A percentile compares a stretch with the other conserved stretches of the same genome.
Evolutionary conservation across 2,113 vertebrate species (phyloP).

Genomic region (Trogon surrucura): DNA sequence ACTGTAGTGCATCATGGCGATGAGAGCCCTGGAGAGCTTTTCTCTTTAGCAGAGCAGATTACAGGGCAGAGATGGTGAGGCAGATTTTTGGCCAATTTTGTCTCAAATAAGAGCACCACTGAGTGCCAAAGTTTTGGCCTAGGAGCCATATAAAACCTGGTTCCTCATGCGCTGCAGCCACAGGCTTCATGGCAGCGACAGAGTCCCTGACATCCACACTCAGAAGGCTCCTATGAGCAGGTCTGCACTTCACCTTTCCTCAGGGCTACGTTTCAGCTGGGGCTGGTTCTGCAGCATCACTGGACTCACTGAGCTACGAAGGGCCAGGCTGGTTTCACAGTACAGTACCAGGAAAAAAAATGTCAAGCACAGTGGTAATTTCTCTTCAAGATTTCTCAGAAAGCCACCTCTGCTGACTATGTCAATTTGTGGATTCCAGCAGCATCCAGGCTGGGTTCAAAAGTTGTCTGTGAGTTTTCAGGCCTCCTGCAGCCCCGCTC

Average conservation of each 20-base stretch:
- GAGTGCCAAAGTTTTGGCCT: not conserved
- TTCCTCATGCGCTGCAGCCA: not conserved
- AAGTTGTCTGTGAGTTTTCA: not conserved
- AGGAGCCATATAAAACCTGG: not conserved
- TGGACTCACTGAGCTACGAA: rapidly evolving
- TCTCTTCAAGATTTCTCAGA: not conserved
- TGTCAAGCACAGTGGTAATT: not conserved
- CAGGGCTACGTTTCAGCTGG: not conserved
- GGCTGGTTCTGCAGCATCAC: not conserved
- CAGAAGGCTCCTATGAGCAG: not conserved
- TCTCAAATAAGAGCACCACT: not conserved
- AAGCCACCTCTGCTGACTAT: not conserved
- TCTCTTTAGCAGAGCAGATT: not conserved
- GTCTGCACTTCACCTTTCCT: not conserved
- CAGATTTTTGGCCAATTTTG: not conserved
- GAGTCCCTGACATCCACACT: rapidly evolving
- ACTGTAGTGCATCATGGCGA: not conserved
- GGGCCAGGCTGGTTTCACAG: not conserved
- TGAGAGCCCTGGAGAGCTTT: not conserved
- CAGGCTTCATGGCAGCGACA: not conserved
- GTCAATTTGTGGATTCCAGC: not conserved
- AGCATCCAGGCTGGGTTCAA: not conserved
- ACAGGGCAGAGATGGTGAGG: not conserved
- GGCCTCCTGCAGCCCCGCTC: not conserved
- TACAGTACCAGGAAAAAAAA: not conserved